Percentiles rank a stretch among this genome's conserved stretches.
These are phyloP conservation scores for Oreohelix idahoensis DNA, from an alignment of 1,140 invertebrate genomes.

Conservation along the genomic window DNA sequence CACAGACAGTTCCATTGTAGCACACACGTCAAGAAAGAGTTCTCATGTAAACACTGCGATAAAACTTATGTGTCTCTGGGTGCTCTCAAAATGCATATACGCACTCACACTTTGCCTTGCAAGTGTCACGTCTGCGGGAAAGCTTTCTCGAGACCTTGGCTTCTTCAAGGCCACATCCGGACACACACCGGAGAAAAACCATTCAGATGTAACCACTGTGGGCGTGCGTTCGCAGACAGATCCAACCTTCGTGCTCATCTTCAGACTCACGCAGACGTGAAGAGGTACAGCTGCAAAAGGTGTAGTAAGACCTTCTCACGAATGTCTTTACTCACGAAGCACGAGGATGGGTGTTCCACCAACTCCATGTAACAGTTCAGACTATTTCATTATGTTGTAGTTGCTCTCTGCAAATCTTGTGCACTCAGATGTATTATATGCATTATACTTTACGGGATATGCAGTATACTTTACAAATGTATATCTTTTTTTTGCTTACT, in stretches of 20 bases:
- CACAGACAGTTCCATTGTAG: constrained; percentile 97
- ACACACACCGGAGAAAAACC: constrained; percentile 88
- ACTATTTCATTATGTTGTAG: no score
- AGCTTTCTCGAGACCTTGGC: constrained; percentile 96
- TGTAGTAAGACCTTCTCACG: constrained; percentile 98
- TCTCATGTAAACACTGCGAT: constrained; percentile 95
- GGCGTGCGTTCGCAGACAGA: constrained; percentile 95
- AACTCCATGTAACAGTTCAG: not conserved
- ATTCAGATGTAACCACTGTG: constrained; percentile 94
- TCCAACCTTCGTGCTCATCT: constrained; percentile 96
- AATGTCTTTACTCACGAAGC: constrained; percentile 95
- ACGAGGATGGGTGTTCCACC: constrained; percentile 86
- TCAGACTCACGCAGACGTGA: constrained; percentile 97
- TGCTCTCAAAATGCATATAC: constrained; percentile 98
- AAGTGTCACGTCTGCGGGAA: constrained; percentile 97
- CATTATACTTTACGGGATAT: no score
- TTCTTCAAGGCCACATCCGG: constrained; percentile 82
- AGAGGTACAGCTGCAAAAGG: constrained; percentile 93
- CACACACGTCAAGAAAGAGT: constrained; percentile 89
- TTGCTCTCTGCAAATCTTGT: no score
- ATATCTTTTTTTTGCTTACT: no score
- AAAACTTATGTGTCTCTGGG: constrained; percentile 96
- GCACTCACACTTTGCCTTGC: constrained; percentile 97
- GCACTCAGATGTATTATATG: no score
- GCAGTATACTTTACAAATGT: no score